Evolutionary conservation across 2,888 invertebrate species (phyloP).

Genomic region (Fragum fragum): DNA sequence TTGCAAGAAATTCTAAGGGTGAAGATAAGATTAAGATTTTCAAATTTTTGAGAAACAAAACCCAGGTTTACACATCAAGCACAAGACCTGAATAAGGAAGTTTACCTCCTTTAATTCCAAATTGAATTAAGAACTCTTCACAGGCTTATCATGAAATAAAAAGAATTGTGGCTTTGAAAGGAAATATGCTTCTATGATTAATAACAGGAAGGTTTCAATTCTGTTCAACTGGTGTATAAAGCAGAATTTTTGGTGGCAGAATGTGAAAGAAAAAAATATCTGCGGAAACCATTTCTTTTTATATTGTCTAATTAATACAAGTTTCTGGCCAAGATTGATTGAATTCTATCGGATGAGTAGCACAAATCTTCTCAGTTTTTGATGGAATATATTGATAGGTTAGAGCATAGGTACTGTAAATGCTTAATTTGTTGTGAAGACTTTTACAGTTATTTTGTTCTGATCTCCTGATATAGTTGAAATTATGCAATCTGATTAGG

Average conservation of each 20-base stretch:
- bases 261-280: not conserved
- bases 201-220: slow-evolving; percentile 9
- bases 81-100: too few species aligned
- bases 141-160: too few species aligned
- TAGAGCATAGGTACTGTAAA: not conserved
- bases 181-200: not conserved
- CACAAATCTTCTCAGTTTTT: slow-evolving; percentile 20
- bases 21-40: too few species aligned
- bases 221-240: slow-evolving; percentile 20
- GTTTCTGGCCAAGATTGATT: slow-evolving; percentile 25
- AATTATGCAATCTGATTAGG: slow-evolving; percentile 58
- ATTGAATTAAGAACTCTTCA: not conserved
- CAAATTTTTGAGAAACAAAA: too few species aligned
- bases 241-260: slow-evolving; percentile 9
- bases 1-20: too few species aligned
- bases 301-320: slow-evolving; percentile 27
- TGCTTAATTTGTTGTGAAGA: not conserved
- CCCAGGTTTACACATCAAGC: too few species aligned
- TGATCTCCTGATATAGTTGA: slow-evolving; percentile 4
- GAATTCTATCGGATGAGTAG: slow-evolving; percentile 14
- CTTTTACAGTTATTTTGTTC: not conserved
- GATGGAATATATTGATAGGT: not conserved
- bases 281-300: slow-evolving; percentile 29
- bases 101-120: too few species aligned
- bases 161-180: not conserved